Evolutionary conservation across 2,113 vertebrate genomes (phyloP).

Genomic region (Pedionomus torquatus): DNA sequence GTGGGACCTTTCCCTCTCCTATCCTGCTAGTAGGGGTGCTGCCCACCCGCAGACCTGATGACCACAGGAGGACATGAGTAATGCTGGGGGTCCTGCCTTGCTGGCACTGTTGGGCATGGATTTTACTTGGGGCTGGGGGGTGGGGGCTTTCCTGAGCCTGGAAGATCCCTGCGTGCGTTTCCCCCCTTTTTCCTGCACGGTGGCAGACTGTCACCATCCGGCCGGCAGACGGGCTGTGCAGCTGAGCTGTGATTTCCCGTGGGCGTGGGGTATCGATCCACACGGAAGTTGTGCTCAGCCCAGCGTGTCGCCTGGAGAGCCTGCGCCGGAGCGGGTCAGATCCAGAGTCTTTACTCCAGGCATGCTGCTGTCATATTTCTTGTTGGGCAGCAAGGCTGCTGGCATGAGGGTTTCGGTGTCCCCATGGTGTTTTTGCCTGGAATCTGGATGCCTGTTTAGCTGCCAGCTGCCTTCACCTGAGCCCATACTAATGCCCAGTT

Average conservation of each 20-base stretch:
- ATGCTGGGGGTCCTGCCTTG: neutral
- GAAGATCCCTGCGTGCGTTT: neutral
- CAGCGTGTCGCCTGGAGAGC: accelerated
- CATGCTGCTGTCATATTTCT: neutral
- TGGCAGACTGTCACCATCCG: neutral
- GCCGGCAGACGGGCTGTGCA: neutral
- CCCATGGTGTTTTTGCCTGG: neutral
- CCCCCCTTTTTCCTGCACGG: neutral
- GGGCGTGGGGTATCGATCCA: neutral
- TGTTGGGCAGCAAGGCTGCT: neutral
- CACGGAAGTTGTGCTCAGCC: neutral
- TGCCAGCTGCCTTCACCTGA: neutral
- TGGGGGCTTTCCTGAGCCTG: neutral
- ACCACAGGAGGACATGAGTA: accelerated
- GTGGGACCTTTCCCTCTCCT: neutral
- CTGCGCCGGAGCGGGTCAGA: neutral
- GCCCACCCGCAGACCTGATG: neutral
- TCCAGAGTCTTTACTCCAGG: neutral
- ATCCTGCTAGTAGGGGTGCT: accelerated
- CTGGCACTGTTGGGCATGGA: neutral
- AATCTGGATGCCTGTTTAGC: neutral
- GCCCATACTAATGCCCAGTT: no score
- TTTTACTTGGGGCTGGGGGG: neutral
- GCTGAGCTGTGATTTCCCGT: neutral
- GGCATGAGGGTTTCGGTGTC: neutral